These are phyloP conservation scores for Agonopterix arenella DNA, from an alignment of 2,888 invertebrate species.

Conservation along the genomic window DNA sequence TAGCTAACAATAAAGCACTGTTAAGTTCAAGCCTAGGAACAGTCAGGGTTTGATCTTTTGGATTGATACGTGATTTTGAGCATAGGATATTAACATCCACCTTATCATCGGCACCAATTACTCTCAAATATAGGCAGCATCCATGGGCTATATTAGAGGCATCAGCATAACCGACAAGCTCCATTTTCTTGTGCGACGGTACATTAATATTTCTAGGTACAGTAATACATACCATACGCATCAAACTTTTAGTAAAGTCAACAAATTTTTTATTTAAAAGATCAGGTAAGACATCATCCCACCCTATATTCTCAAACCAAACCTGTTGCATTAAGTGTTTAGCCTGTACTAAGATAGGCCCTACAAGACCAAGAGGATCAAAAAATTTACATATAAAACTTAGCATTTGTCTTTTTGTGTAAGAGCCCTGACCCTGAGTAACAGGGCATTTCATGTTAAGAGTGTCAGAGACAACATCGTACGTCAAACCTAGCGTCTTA, in stretches of 20 bases:
- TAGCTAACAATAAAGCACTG: constrained; percentile 12
- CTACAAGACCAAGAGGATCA: constrained; percentile 11
- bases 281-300: constrained; percentile 5
- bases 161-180: constrained; percentile 13
- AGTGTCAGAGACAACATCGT: background rate
- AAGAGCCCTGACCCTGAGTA: background rate
- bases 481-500: background rate
- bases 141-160: constrained; percentile 13
- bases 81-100: constrained; percentile 8
- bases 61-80: constrained; percentile 11
- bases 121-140: constrained; percentile 13
- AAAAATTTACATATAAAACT: constrained; percentile 10
- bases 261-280: constrained; percentile 5
- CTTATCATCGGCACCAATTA: constrained; percentile 4
- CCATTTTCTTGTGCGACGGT: background rate
- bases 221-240: constrained; percentile 7
- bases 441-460: background rate
- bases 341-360: constrained; percentile 8
- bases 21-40: constrained; percentile 14
- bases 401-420: constrained; percentile 5
- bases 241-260: constrained; percentile 7
- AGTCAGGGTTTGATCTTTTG: constrained; percentile 6
- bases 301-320: constrained; percentile 7
- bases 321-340: constrained; percentile 8
- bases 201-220: background rate